Conservation (phyloP, 2,888 invertebrate genomes). For the Stenurella melanura region DNA sequence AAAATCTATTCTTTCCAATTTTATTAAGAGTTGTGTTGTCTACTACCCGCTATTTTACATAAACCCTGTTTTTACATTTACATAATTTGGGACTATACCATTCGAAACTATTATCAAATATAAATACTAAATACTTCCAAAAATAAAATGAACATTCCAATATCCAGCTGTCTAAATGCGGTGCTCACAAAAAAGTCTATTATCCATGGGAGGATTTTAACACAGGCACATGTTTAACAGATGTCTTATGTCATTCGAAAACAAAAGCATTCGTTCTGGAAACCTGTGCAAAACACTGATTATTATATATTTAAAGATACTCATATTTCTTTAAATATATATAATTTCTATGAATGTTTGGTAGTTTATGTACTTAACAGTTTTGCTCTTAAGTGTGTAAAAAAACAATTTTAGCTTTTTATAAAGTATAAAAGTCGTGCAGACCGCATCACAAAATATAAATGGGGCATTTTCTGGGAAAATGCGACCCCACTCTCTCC, state of each 20-base stretch:
- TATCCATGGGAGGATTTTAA: slow-evolving; percentile 2
- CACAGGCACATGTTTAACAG: slow-evolving; percentile 7
- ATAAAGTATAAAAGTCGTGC: too few relatives aligned
- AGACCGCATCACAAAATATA: too few relatives aligned
- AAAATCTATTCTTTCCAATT: too few relatives aligned
- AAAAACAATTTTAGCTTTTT: too few relatives aligned
- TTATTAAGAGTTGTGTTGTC: too few relatives aligned
- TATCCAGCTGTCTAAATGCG: background rate
- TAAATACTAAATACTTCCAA: background rate
- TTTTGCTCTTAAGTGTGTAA: too few relatives aligned
- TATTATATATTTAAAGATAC: background rate
- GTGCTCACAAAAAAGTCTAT: background rate
- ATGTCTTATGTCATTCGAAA: slow-evolving; percentile 3
- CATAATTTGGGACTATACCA: background rate
- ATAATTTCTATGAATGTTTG: background rate
- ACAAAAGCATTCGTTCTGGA: background rate
- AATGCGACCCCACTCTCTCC: too few relatives aligned
- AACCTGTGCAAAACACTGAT: background rate
- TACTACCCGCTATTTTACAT: too few relatives aligned
- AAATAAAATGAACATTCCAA: slow-evolving; percentile 1
- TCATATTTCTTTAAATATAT: background rate
- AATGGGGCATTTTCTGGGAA: too few relatives aligned
- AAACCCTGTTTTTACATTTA: too few relatives aligned
- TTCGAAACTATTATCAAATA: background rate
- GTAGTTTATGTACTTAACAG: too few relatives aligned